Conservation (phyloP, 2,113 vertebrate genomes). For the Pelecanus crispus region DNA sequence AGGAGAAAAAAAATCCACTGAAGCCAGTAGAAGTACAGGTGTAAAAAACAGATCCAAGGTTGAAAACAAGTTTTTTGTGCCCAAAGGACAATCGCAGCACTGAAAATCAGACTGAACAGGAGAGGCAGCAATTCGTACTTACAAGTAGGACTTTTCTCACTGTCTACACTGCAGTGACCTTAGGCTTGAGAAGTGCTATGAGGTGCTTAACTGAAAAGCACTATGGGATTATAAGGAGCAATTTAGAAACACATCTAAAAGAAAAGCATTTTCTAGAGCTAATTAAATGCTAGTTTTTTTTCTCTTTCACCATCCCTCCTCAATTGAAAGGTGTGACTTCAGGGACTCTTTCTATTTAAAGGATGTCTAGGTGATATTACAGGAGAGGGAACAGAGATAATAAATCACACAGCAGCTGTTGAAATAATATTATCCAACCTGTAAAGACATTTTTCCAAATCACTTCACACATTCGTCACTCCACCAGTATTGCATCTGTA, state of each 20-base stretch:
- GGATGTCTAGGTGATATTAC: conserved; percentile 32
- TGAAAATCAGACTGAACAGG: neutral
- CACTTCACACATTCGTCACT: conserved; percentile 6
- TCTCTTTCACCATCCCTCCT: neutral
- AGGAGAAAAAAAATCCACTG: neutral
- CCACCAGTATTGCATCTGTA: neutral
- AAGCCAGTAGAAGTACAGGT: neutral
- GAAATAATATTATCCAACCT: conserved; percentile 32
- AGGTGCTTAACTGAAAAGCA: conserved; percentile 6
- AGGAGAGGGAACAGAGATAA: conserved; percentile 18
- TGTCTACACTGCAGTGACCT: neutral
- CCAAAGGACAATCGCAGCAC: neutral
- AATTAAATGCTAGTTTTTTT: conserved; percentile 16
- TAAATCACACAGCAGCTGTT: conserved; percentile 43
- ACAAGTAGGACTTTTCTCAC: neutral
- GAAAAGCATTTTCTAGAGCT: conserved; percentile 27
- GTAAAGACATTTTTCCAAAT: conserved; percentile 33
- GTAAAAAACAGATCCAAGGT: neutral
- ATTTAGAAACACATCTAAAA: conserved; percentile 16
- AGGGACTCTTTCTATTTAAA: conserved; percentile 43
- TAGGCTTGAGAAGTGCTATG: neutral
- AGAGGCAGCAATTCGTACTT: neutral
- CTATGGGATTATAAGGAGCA: neutral
- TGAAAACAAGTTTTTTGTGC: neutral
- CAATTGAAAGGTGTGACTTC: conserved; percentile 53